phyloP scores from a whole-genome alignment of 2,888 invertebrate genomes.

The Campaea margaritaria region DNA sequence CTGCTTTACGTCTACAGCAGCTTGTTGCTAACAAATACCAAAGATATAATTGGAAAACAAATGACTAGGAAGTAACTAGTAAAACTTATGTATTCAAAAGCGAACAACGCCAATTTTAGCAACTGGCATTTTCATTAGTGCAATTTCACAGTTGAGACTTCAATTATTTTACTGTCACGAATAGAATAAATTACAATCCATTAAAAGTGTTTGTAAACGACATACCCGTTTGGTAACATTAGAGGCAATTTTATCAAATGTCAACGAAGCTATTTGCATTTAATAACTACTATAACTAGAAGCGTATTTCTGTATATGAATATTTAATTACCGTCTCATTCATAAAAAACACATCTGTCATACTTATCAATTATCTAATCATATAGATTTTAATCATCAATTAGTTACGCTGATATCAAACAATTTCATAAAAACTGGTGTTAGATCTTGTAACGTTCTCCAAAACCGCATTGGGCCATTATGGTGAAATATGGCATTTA shows the following conservation, averaged over 20 bases:
- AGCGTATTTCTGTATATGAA: not conserved
- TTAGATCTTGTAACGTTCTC: too few relatives aligned
- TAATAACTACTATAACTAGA: slow-evolving; percentile 2
- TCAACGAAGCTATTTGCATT: slow-evolving; percentile 2
- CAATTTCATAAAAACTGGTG: too few relatives aligned
- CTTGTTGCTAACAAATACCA: slow-evolving; percentile 9
- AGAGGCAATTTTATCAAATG: slow-evolving; percentile 7
- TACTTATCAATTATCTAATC: too few relatives aligned
- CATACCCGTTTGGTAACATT: slow-evolving; percentile 3
- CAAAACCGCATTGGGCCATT: too few relatives aligned
- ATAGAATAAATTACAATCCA: slow-evolving; percentile 20
- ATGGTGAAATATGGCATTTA: too few relatives aligned
- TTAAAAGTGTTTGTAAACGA: slow-evolving; percentile 8
- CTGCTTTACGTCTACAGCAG: slow-evolving; percentile 2
- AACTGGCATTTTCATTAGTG: slow-evolving; percentile 11
- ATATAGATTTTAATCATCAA: too few relatives aligned
- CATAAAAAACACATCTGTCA: too few relatives aligned
- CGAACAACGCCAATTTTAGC: slow-evolving; percentile 11
- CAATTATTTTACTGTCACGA: slow-evolving; percentile 17
- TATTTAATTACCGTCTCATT: too few relatives aligned
- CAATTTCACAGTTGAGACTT: slow-evolving; percentile 10
- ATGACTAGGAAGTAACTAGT: slow-evolving; percentile 8
- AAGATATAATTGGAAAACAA: slow-evolving; percentile 7
- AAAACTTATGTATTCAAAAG: slow-evolving; percentile 14
- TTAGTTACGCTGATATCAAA: too few relatives aligned